phyloP scores from a whole-genome alignment of 2,888 invertebrate genomes.

The Melanargia galathea region DNA sequence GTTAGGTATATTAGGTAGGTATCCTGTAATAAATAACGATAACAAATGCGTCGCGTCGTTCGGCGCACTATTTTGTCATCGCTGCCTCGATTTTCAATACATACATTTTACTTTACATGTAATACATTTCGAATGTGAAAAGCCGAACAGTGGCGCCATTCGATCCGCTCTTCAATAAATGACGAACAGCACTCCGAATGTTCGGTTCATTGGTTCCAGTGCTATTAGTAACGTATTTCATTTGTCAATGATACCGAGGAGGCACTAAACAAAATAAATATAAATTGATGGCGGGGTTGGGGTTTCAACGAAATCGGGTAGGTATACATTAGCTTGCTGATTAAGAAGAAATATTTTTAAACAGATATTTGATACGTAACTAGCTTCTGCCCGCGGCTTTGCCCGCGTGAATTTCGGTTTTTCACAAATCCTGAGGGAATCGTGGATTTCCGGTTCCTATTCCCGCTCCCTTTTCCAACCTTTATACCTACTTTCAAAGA shows the following conservation, averaged over 20 bases:
- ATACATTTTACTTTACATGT: constrained; percentile 27
- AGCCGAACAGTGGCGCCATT: constrained; percentile 29
- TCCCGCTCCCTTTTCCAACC: no score
- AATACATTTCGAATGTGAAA: constrained; percentile 30
- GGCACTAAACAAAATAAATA: constrained; percentile 8
- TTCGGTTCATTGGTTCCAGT: constrained; percentile 34
- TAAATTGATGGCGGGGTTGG: neutral
- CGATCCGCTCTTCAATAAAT: constrained; percentile 34
- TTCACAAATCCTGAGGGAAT: no score
- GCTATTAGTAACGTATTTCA: constrained; percentile 33
- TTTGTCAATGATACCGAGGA: constrained; percentile 21
- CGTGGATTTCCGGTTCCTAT: no score
- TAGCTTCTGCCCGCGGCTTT: no score
- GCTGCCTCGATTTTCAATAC: constrained; percentile 23
- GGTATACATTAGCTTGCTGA: no score
- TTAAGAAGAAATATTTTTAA: no score
- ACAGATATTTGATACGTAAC: no score
- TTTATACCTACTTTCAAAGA: no score
- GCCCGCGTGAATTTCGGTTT: no score
- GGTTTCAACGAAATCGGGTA: neutral
- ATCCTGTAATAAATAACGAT: neutral
- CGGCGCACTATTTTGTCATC: constrained; percentile 15
- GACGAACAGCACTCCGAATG: constrained; percentile 34
- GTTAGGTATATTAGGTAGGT: no score
- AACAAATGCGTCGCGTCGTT: constrained; percentile 13